Percentiles rank a stretch among this genome's conserved stretches.
Evolutionary conservation across 1,140 invertebrate species (phyloP).

Genomic region (Papilio machaon): DNA sequence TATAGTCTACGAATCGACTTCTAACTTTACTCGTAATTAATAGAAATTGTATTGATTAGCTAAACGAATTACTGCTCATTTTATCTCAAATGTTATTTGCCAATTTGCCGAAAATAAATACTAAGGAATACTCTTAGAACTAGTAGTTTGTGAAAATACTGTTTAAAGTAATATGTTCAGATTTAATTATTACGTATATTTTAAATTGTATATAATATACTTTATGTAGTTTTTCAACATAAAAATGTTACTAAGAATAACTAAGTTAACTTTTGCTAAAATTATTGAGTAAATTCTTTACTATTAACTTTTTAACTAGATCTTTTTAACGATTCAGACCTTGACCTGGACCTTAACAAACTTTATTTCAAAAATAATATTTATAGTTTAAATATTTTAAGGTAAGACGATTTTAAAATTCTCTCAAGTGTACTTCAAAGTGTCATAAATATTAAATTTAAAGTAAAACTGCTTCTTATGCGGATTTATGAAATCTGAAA

Average conservation of each 20-base stretch:
- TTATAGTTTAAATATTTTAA: neutral
- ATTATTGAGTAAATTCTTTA: too few relatives aligned
- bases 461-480: conserved; percentile 16
- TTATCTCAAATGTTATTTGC: neutral
- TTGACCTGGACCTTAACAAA: neutral
- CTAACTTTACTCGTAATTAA: conserved; percentile 32
- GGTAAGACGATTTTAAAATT: conserved; percentile 4
- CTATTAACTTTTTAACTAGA: neutral
- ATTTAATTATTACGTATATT: too few relatives aligned
- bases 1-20: conserved; percentile 22
- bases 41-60: conserved; percentile 16
- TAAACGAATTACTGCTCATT: conserved; percentile 22
- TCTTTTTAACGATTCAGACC: neutral
- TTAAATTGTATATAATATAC: too few relatives aligned
- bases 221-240: neutral
- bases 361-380: neutral
- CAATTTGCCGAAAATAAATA: neutral
- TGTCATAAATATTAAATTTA: conserved; percentile 25
- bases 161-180: too few relatives aligned
- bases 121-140: too few relatives aligned
- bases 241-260: neutral
- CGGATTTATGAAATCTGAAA: conserved; percentile 16
- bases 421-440: conserved; percentile 1
- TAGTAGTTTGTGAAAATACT: too few relatives aligned
- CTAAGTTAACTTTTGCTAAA: too few relatives aligned